These are phyloP conservation scores for Eleutherodactylus coqui DNA, from an alignment of 2,797 vertebrate species.

Conservation along the genomic window DNA sequence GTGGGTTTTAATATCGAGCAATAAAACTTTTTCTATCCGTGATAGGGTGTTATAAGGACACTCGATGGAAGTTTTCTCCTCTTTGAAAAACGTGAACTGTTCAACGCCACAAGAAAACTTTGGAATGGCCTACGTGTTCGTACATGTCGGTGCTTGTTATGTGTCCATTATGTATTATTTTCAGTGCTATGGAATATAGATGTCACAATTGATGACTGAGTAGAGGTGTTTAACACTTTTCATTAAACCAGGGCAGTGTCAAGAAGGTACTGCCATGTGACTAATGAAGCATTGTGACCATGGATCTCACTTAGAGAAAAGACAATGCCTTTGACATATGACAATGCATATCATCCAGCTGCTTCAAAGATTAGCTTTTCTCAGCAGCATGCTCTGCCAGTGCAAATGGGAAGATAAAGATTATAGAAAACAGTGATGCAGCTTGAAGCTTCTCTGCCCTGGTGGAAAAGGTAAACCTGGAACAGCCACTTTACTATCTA, in stretches of 20 bases:
- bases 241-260: background rate
- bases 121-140: background rate
- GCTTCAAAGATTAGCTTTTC: background rate
- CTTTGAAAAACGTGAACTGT: background rate
- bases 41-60: background rate
- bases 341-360: background rate
- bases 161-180: background rate
- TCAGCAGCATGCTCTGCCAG: background rate
- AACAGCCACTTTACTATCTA: background rate
- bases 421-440: background rate
- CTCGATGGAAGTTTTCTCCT: background rate
- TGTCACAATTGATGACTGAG: background rate
- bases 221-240: background rate
- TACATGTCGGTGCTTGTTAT: background rate
- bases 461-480: background rate
- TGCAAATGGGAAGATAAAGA: background rate
- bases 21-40: background rate
- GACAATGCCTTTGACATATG: background rate
- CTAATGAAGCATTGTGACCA: background rate
- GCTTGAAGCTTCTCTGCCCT: background rate
- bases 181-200: background rate
- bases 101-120: background rate
- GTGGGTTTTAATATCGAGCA: constrained; percentile 21
- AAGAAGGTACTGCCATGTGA: background rate
- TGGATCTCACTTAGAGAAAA: background rate